Percentiles rank a stretch among this genome's conserved stretches.
These are phyloP conservation scores for Eurystomus glaucurus DNA, from an alignment of 2,797 vertebrate species.

Conservation along the genomic window DNA sequence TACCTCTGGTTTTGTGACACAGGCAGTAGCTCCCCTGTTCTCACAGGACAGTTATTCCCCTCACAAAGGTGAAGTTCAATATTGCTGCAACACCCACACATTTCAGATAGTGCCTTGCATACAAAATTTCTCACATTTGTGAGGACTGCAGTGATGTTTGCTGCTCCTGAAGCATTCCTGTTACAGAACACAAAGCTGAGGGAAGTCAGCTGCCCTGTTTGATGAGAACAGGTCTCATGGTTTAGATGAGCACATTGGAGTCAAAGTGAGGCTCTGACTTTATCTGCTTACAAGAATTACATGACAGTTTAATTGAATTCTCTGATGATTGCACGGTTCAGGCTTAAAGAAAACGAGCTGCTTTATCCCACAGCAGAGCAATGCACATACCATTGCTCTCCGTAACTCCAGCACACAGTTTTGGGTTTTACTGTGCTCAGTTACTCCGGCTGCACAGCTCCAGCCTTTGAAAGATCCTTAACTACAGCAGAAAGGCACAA, in stretches of 20 bases:
- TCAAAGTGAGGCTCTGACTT: neutral
- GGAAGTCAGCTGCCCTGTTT: neutral
- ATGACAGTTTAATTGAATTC: neutral
- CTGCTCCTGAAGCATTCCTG: neutral
- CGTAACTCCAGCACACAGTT: neutral
- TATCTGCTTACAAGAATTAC: neutral
- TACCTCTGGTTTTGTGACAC: neutral
- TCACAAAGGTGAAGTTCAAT: neutral
- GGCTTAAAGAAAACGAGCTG: neutral
- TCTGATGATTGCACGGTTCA: neutral
- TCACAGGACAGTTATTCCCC: neutral
- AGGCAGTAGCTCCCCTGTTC: neutral
- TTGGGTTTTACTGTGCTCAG: neutral
- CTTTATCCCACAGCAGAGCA: neutral
- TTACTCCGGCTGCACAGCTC: neutral
- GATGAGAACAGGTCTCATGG: accelerated
- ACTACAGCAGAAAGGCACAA: neutral
- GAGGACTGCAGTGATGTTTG: neutral
- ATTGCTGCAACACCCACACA: neutral
- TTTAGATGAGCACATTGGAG: neutral
- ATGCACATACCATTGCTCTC: accelerated
- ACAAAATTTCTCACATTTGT: neutral
- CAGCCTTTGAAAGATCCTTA: neutral
- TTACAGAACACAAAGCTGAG: neutral
- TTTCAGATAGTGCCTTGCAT: neutral